Evolutionary conservation across 2,113 vertebrate species (phyloP), one percentile per base, ranked within the genome.

Genomic region (Thamnophis sirtalis): DNA sequence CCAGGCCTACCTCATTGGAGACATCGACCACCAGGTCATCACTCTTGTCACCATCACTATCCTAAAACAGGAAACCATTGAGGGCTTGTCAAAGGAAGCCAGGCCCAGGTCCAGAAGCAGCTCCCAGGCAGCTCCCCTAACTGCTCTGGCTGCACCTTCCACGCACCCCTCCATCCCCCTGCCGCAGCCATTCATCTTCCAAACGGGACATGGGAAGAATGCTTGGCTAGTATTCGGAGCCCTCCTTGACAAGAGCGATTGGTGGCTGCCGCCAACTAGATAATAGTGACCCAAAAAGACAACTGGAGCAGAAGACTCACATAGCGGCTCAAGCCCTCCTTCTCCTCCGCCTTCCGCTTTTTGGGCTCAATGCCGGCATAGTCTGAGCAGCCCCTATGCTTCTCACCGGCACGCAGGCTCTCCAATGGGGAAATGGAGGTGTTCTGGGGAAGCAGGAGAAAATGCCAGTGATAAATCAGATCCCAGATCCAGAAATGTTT

Each of bases 21-120:
- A 99, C 99, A 0, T 99, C 99, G 17, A 99, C 99, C 93, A 99
- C 99, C 93, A 99, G 95, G 95, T 99, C 99, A 0, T 99, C 99
- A 19, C 99, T 99, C 95, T 99, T 99, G 97, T 99, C 99, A 10
- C 99, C 99, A 0, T 99, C 99, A 21, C 99, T 99, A 97, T 99
- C 99, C 99, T 99, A 96, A 80, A 93, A 96, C 0, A 4, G 5
- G 91, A 3, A 48, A 10, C 68, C 4, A 10, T 24, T 3, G 11
- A 48, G 28, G 15, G 43, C 17, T 56, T 56, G 84, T 21, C 33
- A 56, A 48, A 33, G 19, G 22, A 21, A 86, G 54, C 38, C 1
- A 17, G 26, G 1, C 84, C 26, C 1, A 17, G 17, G 1, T 55
- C 26, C 49, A 17, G 4, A 24, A 1, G 10, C 11, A 5, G 28